Base-by-base conservation (phyloP, 2,888 invertebrate species). In the Trichacis sp. region DNA sequence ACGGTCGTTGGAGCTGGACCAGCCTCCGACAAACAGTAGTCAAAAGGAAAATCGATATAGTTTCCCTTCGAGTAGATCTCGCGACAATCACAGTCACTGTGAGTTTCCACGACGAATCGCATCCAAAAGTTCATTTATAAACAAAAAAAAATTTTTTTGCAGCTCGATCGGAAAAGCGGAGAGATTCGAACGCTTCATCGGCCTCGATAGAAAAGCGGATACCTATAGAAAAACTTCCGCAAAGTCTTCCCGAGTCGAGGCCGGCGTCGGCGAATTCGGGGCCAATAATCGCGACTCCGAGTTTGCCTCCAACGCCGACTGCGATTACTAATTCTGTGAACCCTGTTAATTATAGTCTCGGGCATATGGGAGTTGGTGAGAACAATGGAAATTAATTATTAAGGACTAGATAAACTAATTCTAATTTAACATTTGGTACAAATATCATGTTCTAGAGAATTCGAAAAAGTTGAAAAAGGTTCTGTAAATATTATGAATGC, bases 1-100 rank as follows among this genome's bases (percentile, higher is more conserved):
- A 98, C 88, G 97, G 42, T 97, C 97, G 0, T 85, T 97, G 51
- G 97, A 97, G 78, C 86, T 97, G 60, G 97, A 97, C 85, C 90
- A 88, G 55, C 89, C 90, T 15, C 86, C 88, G 4, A 87, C 86
- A 1, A 86, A 86, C 71, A 90, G 90, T 75, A 92, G 91, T 84
- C 94, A 94, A 76, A 95, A 95, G 83, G 95, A 95, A 80, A 95
- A 92, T 86, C 89, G 93, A 81, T 93, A 88, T 73, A 85, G 77
- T 73, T 87, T 87, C 71, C 76, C 82, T 17, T 75, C 84, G 17
- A 79, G 76, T 69, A 82, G 83, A 73, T 78, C 84, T 64, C 76
- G 84, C 47, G 84, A 84, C 70, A 82, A 81, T 78, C 83, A 83
- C 64, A 78, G 81, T 71, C 83, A 83, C 64, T 81, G 83, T 84